Evolutionary conservation across 2,888 invertebrate species (phyloP), one percentile per base, ranked within the genome.

Genomic region (Rutpela maculata): DNA sequence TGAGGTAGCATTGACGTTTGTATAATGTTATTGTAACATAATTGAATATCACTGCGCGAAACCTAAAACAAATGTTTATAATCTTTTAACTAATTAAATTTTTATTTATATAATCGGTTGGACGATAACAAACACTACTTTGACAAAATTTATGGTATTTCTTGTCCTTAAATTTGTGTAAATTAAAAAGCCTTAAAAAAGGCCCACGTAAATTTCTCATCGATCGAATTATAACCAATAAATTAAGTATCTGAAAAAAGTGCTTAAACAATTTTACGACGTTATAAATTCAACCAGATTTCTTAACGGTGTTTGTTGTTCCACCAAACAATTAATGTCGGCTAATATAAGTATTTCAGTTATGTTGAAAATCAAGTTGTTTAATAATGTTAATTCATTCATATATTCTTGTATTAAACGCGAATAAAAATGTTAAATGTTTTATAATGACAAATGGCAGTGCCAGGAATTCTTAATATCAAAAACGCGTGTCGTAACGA

Each of bases 401-500:
- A 84, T 82, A 75, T 82, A 82, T 81, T 81, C 81, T 57, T 68
- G 75, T 77, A 81, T 79, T 80, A 80, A 80, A 80, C 68, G 56
- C 71, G 67, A 74, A 78, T 77, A 80, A 81, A 83, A 82, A 82
- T 79, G 82, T 80, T 82, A 84, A 84, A 83, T 81, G 79, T 74
- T 83, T 82, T 84, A 81, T 84, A 84, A 83, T 81, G 81, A 81
- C 78, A 69, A 67, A 43, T 66, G 76, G 80, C 78, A 79, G 74
- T 80, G 76, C 78, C 77, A 78, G 78, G 35, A 77, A 79, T 81
- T 81, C 80, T 82, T 83, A 81, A 83, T 83, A 81, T 81, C 80
- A 76, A 74, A 81, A 83, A 79, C 81, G 78, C 78, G 78, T 81
- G 79, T 77, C 70, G 63, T 43, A 76, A 76, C 70, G 26, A 76